phyloP scores from a whole-genome alignment of 64 coral and sea anemone genomes.

The Porites australiensis region DNA sequence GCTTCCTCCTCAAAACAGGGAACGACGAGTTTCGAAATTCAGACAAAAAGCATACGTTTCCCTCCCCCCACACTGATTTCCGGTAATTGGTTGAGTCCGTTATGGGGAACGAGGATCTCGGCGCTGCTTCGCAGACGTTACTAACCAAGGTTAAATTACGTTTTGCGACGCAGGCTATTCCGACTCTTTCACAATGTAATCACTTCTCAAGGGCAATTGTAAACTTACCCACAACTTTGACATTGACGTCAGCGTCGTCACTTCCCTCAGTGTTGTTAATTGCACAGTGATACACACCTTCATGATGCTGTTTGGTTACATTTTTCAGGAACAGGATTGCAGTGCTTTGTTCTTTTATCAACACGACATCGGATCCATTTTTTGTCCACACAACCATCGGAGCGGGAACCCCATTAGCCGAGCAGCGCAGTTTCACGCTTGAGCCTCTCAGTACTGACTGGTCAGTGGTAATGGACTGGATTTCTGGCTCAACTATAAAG shows the following conservation, averaged over 20 bases:
- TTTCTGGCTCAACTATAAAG: not conserved
- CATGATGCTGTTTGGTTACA: not conserved
- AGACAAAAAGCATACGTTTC: too few species aligned
- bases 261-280: not conserved
- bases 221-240: not conserved
- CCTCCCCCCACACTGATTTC: too few species aligned
- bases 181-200: too few species aligned
- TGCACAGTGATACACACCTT: not conserved
- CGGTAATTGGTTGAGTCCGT: too few species aligned
- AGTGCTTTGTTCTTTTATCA: not conserved
- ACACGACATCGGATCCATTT: not conserved
- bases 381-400: not conserved
- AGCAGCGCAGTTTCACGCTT: not conserved
- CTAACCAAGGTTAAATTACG: too few species aligned
- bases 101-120: too few species aligned
- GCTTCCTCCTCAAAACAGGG: too few species aligned
- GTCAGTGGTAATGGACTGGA: not conserved
- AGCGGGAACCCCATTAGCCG: not conserved
- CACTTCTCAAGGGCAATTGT: not conserved
- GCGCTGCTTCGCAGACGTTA: too few species aligned
- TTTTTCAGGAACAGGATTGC: not conserved
- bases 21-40: too few species aligned
- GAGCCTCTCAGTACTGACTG: conserved; percentile 1
- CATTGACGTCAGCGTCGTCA: not conserved
- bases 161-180: too few species aligned